A percentile compares a stretch with the other conserved stretches of the same genome.
These are phyloP conservation scores for Xiphophorus birchmanni DNA, from an alignment of 2,797 vertebrate genomes.

Conservation along the genomic window DNA sequence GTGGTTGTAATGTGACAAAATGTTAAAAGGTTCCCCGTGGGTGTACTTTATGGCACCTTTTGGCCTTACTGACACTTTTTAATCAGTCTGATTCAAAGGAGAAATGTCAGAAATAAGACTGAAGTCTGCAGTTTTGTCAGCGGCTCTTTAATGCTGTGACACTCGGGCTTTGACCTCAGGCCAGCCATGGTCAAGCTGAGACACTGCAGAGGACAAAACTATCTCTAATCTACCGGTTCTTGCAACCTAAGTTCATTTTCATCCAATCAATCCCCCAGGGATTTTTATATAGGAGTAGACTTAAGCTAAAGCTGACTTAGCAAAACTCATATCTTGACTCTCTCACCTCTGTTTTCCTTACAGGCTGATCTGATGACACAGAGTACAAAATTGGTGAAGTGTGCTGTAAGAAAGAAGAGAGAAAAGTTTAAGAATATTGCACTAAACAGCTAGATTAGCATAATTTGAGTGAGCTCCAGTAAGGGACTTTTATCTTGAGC, in stretches of 20 bases:
- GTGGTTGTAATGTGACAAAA: neutral
- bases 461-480: neutral
- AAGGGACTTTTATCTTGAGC: neutral
- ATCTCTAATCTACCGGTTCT: conserved; percentile 2
- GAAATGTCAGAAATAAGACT: neutral
- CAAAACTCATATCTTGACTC: neutral
- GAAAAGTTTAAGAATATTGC: neutral
- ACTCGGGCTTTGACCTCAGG: conserved; percentile 4
- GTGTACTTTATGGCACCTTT: neutral
- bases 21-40: neutral
- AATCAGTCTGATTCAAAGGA: neutral
- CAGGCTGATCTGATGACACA: neutral
- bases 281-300: neutral
- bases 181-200: neutral
- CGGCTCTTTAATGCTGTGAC: conserved; percentile 2
- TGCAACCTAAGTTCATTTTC: conserved; percentile 3
- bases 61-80: neutral
- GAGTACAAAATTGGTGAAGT: neutral
- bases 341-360: neutral
- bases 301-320: conserved; percentile 3
- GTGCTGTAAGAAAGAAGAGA: neutral
- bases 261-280: neutral
- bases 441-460: neutral
- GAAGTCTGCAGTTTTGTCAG: neutral
- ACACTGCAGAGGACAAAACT: neutral